Evolutionary conservation across 2,888 invertebrate species (phyloP).

Genomic region (Macrophya alboannulata): DNA sequence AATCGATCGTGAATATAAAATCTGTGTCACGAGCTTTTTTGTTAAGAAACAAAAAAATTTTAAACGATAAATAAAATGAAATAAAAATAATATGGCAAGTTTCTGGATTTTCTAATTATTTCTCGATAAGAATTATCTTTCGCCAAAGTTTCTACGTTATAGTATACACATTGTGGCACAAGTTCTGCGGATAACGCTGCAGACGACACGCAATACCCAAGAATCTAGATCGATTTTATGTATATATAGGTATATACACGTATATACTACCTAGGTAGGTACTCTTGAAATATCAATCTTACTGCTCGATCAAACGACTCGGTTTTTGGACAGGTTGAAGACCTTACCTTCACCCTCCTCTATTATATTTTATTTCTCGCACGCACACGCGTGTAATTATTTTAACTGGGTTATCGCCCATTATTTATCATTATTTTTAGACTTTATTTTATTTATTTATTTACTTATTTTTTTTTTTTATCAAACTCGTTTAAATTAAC

Average conservation of each 20-base stretch:
- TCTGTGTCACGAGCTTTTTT: background rate
- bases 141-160: background rate
- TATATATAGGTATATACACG: too few relatives aligned
- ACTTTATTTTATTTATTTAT: too few relatives aligned
- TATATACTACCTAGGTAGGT: background rate
- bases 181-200: slow-evolving; percentile 4
- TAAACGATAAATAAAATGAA: too few relatives aligned
- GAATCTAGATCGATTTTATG: slow-evolving; percentile 26
- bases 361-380: background rate
- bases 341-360: background rate
- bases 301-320: background rate
- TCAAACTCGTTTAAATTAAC: background rate
- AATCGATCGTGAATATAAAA: background rate
- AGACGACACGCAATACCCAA: slow-evolving; percentile 28
- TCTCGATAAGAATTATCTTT: background rate
- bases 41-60: background rate
- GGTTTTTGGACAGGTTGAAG: background rate
- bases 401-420: slow-evolving; percentile 11
- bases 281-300: slow-evolving; percentile 17
- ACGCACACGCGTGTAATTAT: slow-evolving; percentile 6
- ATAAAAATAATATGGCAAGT: background rate
- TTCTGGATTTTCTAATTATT: background rate
- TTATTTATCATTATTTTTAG: background rate
- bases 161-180: background rate
- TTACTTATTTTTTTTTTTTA: too few relatives aligned